Evolutionary conservation across 1,140 invertebrate genomes (phyloP), one percentile per base, ranked within the genome.

Genomic region (Cecropterus lyciades): DNA sequence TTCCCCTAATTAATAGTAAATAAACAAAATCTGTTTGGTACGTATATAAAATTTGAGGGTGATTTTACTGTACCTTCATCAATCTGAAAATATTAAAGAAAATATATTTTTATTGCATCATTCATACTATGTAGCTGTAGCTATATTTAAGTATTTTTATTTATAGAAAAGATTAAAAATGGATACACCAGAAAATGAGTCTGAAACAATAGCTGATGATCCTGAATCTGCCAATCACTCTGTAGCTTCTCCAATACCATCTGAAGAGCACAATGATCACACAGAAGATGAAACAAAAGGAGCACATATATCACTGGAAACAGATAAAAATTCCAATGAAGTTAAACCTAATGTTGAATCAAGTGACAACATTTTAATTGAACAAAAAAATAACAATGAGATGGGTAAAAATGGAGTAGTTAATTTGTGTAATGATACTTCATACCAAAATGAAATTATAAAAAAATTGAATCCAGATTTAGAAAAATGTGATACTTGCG

Each of bases 401-500:
- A 43, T 51, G 13, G 8, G 11, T 15, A 40, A 13, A 10, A 43
- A 64, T 48, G 43, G 71, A 52, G 60, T 65, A 13, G 37, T 56
- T 9, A 52, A 70, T 57, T 43, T 1, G 20, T 14, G 20, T 48
- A 40, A 1, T 64, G 48, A 64, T 37, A 52, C 37, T 52, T 33
- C 17, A 33, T 48, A 60, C 15, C 42, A 40, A 55, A 59, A 63
- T 57, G 40, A 72, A 27, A 72, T 67, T 59, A 13, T 27, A 63
- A 15, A 65, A 64, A 65, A 72, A 48, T 15, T 20, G 56, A 15
- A 56, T 64, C 69, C 67, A n/a, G n/a, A n/a, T 60, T 72, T 70
- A 42, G 88, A 91, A 51, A 82, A 81, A 79, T 91, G 89, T 84
- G 67, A 77, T 17, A 89, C 82, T 64, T 92, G 89, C 70, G 77